Base-by-base conservation (phyloP, 2,888 invertebrate genomes). In the Caradrina kadenii region DNA sequence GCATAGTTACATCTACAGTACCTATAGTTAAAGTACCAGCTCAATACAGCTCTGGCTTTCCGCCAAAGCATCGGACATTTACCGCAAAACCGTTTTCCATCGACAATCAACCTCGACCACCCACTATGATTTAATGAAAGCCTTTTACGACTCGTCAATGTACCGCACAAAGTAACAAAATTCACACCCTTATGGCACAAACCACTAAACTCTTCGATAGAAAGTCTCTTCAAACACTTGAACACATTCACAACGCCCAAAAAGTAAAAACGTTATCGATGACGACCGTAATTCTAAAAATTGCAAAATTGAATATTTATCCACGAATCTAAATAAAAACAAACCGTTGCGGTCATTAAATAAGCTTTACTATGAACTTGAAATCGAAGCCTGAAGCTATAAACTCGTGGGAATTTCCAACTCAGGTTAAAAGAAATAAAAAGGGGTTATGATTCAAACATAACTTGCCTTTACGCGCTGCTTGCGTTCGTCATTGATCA, bases 341-440 rank as follows among this genome's bases (percentile, higher is more conserved):
- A 66, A 70, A 78, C 52, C 68, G 58, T 80, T 79, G 65, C 73
- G 68, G 79, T 83, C 80, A 86, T 85, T 85, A 82, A 83, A 84
- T 81, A 80, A 80, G 69, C 80, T 82, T 83, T 83, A 83, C 81
- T 85, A 81, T 80, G 80, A 88, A 88, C 85, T 86, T 86, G 86
- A 88, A 88, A 89, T 88, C 80, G 87, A 88, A 81, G 85, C 87
- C 85, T 80, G 66, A 60, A 70, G 86, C 79, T 81, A 86, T 85
- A 85, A 81, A 80, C 70, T 73, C 88, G 86, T 91, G 92, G 90
- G 90, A 92, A 91, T 81, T 84, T 87, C 90, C 89, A 86, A 79
- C 79, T 78, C 67, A 73, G 26, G 63, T 78, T 69, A 77, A 86
- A 87, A 86, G 76, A 82, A 79, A 81, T 82, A 88, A 90, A 91